Evolutionary conservation across 2,797 vertebrate species (phyloP), one percentile per base, ranked within the genome.

Genomic region (Mus caroli): DNA sequence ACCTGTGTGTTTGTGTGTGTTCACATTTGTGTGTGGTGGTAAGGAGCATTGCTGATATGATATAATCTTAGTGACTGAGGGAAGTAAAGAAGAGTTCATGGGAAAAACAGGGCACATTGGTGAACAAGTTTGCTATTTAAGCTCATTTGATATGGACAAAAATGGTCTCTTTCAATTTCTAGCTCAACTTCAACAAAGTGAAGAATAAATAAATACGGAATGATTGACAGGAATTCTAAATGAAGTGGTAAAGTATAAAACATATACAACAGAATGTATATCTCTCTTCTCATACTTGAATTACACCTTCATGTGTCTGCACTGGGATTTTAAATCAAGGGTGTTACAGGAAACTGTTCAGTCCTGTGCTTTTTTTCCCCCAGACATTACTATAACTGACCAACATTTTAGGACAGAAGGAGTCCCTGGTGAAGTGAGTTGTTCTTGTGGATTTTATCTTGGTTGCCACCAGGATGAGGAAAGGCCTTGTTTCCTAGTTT

Each of bases 241-340:
- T 77, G 52, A 94, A 34, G n/a, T 76, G 34, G 64, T 60, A 17
- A 92, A 86, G 67, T 91, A 52, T 84, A 50, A 75, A 96, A 95
- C 50, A 34, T 77, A 14, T 80, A n/a, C 95, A 91, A 43, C 64
- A 76, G 69, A 91, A 86, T 69, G n/a, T 69, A 1, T 58, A 34
- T 50, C 11, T 88, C 34, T 82, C 56, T 82, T 92, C 31, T 94
- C 7, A 34, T 91, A 88, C 62, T 82, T 85, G 52, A 92, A 46
- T 90, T 54, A 40, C 19, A 80, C 78, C 77, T 58, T 76, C 60
- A 87, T 15, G 58, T 64, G 52, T 64, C 52, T 58, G 58, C 46
- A 43, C 3, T 77, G 71, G 60, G 77, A 93, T 91, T 90, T 43
- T 92, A 92, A 88, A 60, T 85, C 50, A 54, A 52, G 12, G 22